phyloP scores from a whole-genome alignment of 2,113 vertebrate species.

The Acrocephalus arundinaceus region DNA sequence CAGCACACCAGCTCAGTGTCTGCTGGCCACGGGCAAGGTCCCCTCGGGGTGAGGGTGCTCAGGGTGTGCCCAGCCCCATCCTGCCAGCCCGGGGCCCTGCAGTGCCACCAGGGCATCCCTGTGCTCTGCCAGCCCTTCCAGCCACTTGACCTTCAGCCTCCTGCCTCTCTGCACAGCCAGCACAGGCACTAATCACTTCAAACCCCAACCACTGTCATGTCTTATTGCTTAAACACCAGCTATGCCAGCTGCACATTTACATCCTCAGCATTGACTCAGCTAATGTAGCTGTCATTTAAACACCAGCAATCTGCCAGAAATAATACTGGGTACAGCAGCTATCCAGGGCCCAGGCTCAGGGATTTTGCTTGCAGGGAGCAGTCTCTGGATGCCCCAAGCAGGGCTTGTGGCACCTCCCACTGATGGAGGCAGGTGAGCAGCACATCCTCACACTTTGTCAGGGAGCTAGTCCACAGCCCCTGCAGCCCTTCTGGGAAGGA shows the following conservation, averaged over 20 bases:
- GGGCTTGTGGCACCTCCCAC: background rate
- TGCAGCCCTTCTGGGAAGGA: background rate
- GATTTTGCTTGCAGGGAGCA: background rate
- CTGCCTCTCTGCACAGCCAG: background rate
- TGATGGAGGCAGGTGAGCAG: background rate
- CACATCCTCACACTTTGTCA: accelerated
- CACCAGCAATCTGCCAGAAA: constrained; percentile 19
- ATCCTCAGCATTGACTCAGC: constrained; percentile 57
- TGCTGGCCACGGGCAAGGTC: background rate
- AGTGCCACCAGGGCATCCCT: background rate
- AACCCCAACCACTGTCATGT: background rate
- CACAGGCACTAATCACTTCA: constrained; percentile 12
- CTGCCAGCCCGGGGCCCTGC: background rate
- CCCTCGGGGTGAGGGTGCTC: background rate
- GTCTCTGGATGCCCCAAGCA: accelerated
- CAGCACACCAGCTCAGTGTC: background rate
- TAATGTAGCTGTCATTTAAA: constrained; percentile 47
- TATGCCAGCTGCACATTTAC: constrained; percentile 50
- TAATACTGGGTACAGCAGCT: background rate
- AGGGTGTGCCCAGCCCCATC: background rate
- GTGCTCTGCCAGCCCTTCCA: background rate
- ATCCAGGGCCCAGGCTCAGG: accelerated
- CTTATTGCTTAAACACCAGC: constrained; percentile 37
- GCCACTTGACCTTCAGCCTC: constrained; percentile 3
- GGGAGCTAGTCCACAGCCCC: background rate